These are phyloP conservation scores for Agapornis canus DNA, from an alignment of 2,797 vertebrate species.

Conservation along the genomic window DNA sequence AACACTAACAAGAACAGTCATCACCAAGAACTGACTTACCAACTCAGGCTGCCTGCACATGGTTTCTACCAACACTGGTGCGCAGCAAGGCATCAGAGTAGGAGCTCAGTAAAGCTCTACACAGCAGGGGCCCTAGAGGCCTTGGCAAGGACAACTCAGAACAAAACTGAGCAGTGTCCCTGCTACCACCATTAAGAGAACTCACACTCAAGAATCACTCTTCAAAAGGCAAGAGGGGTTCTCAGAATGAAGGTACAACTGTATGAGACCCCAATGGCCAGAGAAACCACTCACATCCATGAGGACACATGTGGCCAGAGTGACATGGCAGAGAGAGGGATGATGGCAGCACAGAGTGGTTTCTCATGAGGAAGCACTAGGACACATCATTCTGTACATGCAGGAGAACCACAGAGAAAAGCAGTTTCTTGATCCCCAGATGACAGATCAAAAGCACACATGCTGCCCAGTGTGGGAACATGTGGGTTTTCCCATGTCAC, in stretches of 20 bases:
- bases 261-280: background rate
- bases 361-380: accelerated
- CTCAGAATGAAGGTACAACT: accelerated
- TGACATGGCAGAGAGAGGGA: background rate
- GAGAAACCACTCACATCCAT: accelerated
- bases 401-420: accelerated
- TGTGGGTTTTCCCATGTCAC: accelerated
- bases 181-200: background rate
- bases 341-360: background rate
- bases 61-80: accelerated
- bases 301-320: background rate
- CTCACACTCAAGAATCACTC: background rate
- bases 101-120: background rate
- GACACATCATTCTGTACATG: background rate
- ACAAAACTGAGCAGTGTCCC: background rate
- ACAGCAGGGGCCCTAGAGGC: background rate
- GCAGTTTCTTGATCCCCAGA: accelerated
- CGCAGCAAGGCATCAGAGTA: accelerated
- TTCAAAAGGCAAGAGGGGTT: background rate
- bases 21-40: background rate
- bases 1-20: accelerated
- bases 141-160: background rate
- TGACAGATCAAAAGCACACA: accelerated
- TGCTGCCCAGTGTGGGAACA: accelerated
- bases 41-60: background rate